Evolutionary conservation across 2,888 invertebrate genomes (phyloP), one percentile per base, ranked within the genome.

Genomic region (Dasypolia templi): DNA sequence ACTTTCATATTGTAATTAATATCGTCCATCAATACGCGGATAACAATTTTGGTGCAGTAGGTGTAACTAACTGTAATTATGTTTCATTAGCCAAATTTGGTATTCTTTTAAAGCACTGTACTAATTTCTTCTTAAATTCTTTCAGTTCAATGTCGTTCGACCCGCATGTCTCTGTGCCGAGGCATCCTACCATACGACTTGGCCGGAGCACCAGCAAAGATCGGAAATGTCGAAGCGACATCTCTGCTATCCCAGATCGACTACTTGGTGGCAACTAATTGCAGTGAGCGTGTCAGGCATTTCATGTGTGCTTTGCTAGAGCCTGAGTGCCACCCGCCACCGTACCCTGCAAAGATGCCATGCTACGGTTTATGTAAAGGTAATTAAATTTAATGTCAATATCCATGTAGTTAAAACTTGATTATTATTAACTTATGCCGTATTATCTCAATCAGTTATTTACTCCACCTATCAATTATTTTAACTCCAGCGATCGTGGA

Each of bases 171-270:
- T 14, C 87, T 97, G 67, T 97, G 97, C 85, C 96, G 97, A n/a
- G 97, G 97, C 3, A 96, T 97, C 6, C 91, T 97, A n/a, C 97
- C 97, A 0, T 97, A 97, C 88, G 97, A 97, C 92, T 91, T 97
- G 82, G 97, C 97, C 3, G 97, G 97, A 17, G 88, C 94, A 9
- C 93, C 97, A 2, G 92, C 92, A 0, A 93, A 92, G 7, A 89
- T 96, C n/a, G 92, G 90, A 26, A 93, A 93, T 22, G 87, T 92
- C 11, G 94, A 96, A 7, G 88, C 96, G 12, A 93, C 94, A 11
- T 88, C 93, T 1, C 91, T 96, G 44, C 89, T 97, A 81, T 94
- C 96, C 0, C 97, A 97, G 86, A 97, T 97, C 82, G 96, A 97
- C 87, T 96, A 96, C 83, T 93, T 97, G 32, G 94, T 97, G 26